These are phyloP conservation scores for Sebastiscus albofasciatus DNA, from an alignment of 2,797 vertebrate species.

Conservation along the genomic window DNA sequence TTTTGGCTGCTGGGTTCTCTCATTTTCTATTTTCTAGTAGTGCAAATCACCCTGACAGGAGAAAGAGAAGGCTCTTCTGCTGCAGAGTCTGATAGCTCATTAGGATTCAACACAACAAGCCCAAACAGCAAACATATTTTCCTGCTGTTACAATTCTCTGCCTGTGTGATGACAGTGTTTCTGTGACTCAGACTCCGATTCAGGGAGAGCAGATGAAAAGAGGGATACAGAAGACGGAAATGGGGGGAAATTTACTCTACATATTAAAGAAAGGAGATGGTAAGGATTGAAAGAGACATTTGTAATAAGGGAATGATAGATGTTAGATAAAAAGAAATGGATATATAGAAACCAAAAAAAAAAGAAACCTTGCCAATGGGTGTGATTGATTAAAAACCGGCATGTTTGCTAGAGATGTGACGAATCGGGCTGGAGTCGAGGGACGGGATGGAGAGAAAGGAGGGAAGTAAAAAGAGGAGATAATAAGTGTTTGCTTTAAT, in stretches of 20 bases:
- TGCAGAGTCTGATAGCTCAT: conserved; percentile 75
- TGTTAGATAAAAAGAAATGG: background rate
- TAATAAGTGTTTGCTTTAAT: conserved; percentile 16
- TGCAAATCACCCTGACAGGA: conserved; percentile 75
- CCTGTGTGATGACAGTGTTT: conserved; percentile 71
- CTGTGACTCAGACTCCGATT: conserved; percentile 67
- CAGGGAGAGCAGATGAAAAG: conserved; percentile 55
- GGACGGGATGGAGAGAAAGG: background rate
- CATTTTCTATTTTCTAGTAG: conserved; percentile 70
- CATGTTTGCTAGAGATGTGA: conserved; percentile 28
- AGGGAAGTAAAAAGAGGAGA: background rate
- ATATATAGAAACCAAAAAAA: background rate
- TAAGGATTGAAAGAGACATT: conserved; percentile 25
- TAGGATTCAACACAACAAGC: conserved; percentile 77
- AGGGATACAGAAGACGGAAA: conserved; percentile 16
- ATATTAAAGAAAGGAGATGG: conserved; percentile 31
- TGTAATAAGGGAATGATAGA: conserved; percentile 18
- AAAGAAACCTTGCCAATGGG: background rate
- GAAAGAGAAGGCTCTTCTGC: conserved; percentile 64
- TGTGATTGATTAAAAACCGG: conserved; percentile 44
- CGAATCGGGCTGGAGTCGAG: conserved; percentile 1
- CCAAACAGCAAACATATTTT: conserved; percentile 80
- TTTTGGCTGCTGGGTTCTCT: conserved; percentile 68
- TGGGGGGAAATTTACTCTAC: conserved; percentile 24
- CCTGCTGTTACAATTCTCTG: conserved; percentile 73